Evolutionary conservation across 2,797 vertebrate species (phyloP).

Genomic region (Aldrovandia affinis): DNA sequence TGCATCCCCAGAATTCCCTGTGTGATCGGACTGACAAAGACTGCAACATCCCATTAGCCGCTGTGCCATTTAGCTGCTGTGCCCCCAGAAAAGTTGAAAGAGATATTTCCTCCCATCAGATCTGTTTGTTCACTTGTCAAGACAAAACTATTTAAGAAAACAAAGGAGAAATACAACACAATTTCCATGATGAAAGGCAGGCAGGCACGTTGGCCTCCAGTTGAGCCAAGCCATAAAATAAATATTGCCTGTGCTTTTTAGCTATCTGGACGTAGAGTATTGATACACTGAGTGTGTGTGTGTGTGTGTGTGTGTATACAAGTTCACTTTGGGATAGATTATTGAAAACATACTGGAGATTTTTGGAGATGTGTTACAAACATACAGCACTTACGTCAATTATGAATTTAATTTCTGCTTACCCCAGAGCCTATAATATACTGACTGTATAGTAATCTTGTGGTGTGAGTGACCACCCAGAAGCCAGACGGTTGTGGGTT

Average conservation of each 20-base stretch:
- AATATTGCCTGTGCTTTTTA: constrained; percentile 16
- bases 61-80: not conserved
- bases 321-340: constrained; percentile 9
- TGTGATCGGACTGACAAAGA: not conserved
- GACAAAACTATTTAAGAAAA: not conserved
- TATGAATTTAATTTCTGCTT: not conserved
- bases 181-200: constrained; percentile 49
- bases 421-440: not conserved
- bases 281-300: not conserved
- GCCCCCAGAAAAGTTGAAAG: not conserved
- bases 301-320: not conserved
- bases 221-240: constrained; percentile 44
- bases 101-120: constrained; percentile 1
- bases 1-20: not conserved
- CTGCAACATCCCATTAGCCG: not conserved
- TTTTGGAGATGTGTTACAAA: no score
- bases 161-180: constrained; percentile 37
- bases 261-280: not conserved
- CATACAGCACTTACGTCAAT: not conserved
- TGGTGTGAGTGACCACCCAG: constrained; percentile 5
- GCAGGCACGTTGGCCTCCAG: constrained; percentile 31
- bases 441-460: not conserved
- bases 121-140: constrained; percentile 39
- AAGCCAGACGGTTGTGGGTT: constrained; percentile 16
- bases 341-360: not conserved